Base-by-base conservation (phyloP, 2,888 invertebrate species). In the Troides helena region DNA sequence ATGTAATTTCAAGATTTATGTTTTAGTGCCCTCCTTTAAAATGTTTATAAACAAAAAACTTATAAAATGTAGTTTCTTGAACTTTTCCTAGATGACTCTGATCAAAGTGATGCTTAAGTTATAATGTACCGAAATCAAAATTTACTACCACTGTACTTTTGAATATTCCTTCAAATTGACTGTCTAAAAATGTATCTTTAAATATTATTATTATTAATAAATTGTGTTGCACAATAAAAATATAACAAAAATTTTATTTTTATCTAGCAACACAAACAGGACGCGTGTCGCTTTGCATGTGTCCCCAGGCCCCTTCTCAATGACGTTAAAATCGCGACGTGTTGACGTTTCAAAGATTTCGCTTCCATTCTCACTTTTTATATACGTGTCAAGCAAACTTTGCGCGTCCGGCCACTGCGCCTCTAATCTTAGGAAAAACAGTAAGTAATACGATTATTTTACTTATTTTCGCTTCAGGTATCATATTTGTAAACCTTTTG, bases 351-450 rank as follows among this genome's bases (percentile, higher is more conserved):
- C 71, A 69, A 73, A 71, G 60, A 60, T 62, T 71, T 77, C 76
- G 74, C 71, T 74, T 77, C 75, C 73, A 80, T 81, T 77, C 86
- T 88, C 87, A 89, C 87, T 91, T 92, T 70, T 88, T 89, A 88
- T 84, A 85, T 91, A 92, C 92, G 92, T 92, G 92, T 92, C 92
- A 91, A 86, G 83, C 78, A 76, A 84, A 80, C 79, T 87, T 88
- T 81, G 83, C 89, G 88, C 81, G 86, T 84, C 80, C 79, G 90
- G 90, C 90, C 83, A 85, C 76, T 75, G 78, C 81, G 89, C 92
- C 90, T 80, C 81, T 89, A 88, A 87, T 88, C 89, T 90, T 88
- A 90, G 82, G 88, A 88, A 81, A 80, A 86, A 86, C 82, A 87
- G 92, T 92, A 81, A 92, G 92, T 92, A 92, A 76, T 74, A 58